Conservation (phyloP, 2,797 vertebrate genomes). For the Pygocentrus nattereri region DNA sequence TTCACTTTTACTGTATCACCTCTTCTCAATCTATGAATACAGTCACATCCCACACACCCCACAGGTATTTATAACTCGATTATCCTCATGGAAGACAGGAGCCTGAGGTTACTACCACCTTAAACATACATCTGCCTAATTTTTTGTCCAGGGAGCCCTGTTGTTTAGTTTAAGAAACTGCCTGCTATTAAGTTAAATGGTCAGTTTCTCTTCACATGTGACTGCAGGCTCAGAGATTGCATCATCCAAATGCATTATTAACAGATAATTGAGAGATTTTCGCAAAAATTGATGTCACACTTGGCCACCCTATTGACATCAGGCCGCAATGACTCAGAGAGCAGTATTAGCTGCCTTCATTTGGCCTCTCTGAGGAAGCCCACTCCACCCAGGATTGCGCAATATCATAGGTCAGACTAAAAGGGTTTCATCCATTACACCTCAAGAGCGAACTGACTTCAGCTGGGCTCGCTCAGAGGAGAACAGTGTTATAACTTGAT, state of each 20-base stretch:
- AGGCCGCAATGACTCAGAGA: slow-evolving; percentile 56
- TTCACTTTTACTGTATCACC: no score
- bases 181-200: slow-evolving; percentile 1
- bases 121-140: no score
- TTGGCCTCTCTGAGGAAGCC: slow-evolving; percentile 39
- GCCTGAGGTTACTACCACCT: no score
- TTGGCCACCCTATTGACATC: slow-evolving; percentile 71
- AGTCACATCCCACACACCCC: no score
- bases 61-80: no score
- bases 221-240: not conserved
- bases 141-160: no score
- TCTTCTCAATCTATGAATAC: no score
- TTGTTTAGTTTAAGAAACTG: no score
- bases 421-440: slow-evolving; percentile 28
- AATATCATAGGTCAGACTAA: slow-evolving; percentile 53
- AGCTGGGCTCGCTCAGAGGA: not conserved
- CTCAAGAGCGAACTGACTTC: slow-evolving; percentile 18
- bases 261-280: slow-evolving; percentile 36
- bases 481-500: not conserved
- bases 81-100: no score
- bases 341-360: slow-evolving; percentile 35
- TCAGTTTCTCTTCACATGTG: not conserved
- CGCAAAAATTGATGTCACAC: slow-evolving; percentile 39
- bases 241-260: slow-evolving; percentile 17
- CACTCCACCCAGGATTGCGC: slow-evolving; percentile 76